phyloP scores from a whole-genome alignment of 2,888 invertebrate species.

The Pristionchus mayeri region DNA sequence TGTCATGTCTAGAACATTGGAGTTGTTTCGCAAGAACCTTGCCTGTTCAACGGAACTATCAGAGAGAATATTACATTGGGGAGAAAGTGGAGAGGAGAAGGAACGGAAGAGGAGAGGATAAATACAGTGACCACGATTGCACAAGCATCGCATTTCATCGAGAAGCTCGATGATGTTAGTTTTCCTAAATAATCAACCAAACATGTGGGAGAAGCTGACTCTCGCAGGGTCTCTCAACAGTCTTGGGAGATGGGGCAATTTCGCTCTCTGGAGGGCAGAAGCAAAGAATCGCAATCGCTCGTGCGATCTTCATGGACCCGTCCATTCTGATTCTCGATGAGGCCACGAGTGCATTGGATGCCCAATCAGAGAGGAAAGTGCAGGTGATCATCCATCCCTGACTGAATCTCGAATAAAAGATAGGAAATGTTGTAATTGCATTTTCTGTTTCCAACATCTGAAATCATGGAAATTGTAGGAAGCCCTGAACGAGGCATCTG shows the following conservation, averaged over 20 bases:
- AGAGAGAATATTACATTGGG: constrained; percentile 63
- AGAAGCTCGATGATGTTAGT: background rate
- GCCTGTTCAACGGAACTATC: constrained; percentile 65
- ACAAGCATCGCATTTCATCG: constrained; percentile 13
- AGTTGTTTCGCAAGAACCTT: constrained; percentile 68
- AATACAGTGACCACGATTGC: constrained; percentile 1
- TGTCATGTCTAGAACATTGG: constrained; percentile 57
- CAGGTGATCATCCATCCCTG: too few species aligned
- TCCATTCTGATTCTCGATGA: constrained; percentile 43
- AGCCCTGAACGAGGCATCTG: constrained; percentile 61
- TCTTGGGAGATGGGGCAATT: background rate
- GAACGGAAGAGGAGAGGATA: background rate
- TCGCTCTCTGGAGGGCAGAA: constrained; percentile 36
- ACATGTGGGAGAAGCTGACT: background rate
- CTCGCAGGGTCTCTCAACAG: background rate
- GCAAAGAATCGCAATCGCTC: constrained; percentile 28
- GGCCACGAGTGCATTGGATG: constrained; percentile 40
- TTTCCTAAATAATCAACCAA: background rate
- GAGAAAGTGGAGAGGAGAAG: constrained; percentile 43
- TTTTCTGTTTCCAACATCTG: background rate
- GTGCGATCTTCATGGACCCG: constrained; percentile 36
- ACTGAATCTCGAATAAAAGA: too few species aligned
- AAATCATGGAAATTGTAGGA: constrained; percentile 50
- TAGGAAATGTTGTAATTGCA: too few species aligned
- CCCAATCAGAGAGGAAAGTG: constrained; percentile 17